Conservation (phyloP, 2,797 vertebrate species). For the Okamejei kenojei region DNA sequence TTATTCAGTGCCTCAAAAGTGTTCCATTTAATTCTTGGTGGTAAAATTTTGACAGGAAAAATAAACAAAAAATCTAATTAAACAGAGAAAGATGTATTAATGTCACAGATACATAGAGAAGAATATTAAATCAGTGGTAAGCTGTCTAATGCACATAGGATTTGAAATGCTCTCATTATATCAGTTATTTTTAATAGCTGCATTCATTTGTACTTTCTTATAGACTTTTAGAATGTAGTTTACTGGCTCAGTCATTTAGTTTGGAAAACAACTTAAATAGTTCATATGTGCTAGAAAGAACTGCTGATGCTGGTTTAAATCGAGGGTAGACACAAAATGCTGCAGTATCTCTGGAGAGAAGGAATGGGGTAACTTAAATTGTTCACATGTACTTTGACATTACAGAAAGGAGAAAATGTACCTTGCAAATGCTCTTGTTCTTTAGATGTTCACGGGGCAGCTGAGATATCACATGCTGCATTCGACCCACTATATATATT, state of each 20-base stretch:
- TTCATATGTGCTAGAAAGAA: too few species aligned
- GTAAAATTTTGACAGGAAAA: constrained; percentile 1
- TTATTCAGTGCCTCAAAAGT: constrained; percentile 7
- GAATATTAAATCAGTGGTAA: background rate
- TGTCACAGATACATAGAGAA: background rate
- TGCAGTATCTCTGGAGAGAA: too few species aligned
- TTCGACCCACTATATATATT: background rate
- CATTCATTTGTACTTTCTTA: background rate
- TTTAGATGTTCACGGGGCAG: background rate
- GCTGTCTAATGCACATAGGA: background rate
- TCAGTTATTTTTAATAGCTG: background rate
- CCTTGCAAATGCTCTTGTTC: background rate
- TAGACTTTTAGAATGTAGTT: background rate
- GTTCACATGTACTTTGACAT: background rate
- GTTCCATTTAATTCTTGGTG: constrained; percentile 15
- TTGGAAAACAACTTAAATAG: too few species aligned
- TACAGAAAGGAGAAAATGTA: background rate
- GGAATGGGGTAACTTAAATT: too few species aligned
- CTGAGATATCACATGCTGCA: background rate
- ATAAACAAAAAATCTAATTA: constrained; percentile 17
- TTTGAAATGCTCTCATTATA: background rate
- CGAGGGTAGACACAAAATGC: too few species aligned
- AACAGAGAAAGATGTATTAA: background rate
- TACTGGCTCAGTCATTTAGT: too few species aligned
- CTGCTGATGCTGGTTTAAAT: too few species aligned